Evolutionary conservation across 2,113 vertebrate genomes (phyloP).

Genomic region (Amia ocellicauda): DNA sequence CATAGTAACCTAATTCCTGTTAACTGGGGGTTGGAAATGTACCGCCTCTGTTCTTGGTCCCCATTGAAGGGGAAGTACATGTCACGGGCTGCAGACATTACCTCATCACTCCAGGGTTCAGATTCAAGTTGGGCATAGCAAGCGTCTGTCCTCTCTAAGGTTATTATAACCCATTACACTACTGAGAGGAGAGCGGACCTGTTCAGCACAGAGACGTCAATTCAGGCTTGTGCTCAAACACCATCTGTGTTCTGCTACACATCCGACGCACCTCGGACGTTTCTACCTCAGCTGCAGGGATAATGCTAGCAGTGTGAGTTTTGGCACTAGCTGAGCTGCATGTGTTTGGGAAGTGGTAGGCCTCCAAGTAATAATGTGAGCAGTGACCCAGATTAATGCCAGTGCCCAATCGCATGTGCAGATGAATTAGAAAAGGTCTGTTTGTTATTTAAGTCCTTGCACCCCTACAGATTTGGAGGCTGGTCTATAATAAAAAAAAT

Average conservation of each 20-base stretch:
- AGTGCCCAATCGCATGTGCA: not conserved
- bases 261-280: slow-evolving; percentile 1
- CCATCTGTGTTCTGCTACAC: slow-evolving; percentile 7
- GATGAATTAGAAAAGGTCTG: slow-evolving; percentile 2
- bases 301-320: not conserved
- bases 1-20: too few species aligned
- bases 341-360: slow-evolving; percentile 2
- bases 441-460: not conserved
- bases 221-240: not conserved
- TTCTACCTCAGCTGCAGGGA: slow-evolving; percentile 7
- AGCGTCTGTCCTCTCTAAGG: not conserved
- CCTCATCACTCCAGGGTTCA: too few species aligned
- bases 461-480: not conserved
- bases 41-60: too few species aligned
- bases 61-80: too few species aligned
- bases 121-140: too few species aligned
- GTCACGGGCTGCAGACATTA: too few species aligned
- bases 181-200: not conserved
- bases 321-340: slow-evolving; percentile 11
- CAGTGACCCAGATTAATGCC: slow-evolving; percentile 22
- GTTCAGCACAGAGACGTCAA: not conserved
- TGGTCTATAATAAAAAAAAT: not conserved
- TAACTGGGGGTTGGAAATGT: too few species aligned
- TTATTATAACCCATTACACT: not conserved
- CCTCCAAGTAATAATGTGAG: slow-evolving; percentile 15